A percentile compares a stretch with the other conserved stretches of the same genome.
These are phyloP conservation scores for Dromaius novaehollandiae DNA, from an alignment of 2,113 vertebrate species.

Conservation along the genomic window DNA sequence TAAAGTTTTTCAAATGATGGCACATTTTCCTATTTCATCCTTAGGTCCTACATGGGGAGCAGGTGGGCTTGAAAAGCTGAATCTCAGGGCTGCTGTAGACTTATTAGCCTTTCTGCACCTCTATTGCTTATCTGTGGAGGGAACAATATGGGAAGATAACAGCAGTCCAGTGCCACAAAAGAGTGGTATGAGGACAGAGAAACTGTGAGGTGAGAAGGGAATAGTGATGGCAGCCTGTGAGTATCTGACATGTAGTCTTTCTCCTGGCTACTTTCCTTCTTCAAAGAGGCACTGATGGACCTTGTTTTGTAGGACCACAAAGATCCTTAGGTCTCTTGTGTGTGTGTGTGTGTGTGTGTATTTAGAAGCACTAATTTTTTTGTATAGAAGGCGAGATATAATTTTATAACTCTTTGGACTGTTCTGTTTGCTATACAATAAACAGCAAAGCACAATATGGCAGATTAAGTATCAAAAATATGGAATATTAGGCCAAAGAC, in stretches of 20 bases:
- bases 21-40: neutral
- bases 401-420: slow-evolving; percentile 22
- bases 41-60: neutral
- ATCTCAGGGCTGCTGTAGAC: neutral
- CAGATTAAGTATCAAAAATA: neutral
- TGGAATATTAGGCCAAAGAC: neutral
- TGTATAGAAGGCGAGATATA: neutral
- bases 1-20: neutral
- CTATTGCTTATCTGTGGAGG: neutral
- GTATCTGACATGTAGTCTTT: neutral
- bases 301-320: neutral
- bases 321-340: neutral
- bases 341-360: neutral
- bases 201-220: neutral
- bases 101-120: neutral
- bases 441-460: neutral
- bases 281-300: neutral
- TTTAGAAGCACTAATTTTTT: neutral
- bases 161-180: neutral
- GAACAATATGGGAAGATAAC: neutral
- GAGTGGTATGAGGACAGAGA: neutral
- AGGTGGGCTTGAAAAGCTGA: neutral
- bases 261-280: neutral
- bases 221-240: neutral
- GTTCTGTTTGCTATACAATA: slow-evolving; percentile 7